A percentile compares a stretch with the other conserved stretches of the same genome.
phyloP scores from a whole-genome alignment of 1,140 invertebrate genomes.

The Lepidurus arcticus region DNA sequence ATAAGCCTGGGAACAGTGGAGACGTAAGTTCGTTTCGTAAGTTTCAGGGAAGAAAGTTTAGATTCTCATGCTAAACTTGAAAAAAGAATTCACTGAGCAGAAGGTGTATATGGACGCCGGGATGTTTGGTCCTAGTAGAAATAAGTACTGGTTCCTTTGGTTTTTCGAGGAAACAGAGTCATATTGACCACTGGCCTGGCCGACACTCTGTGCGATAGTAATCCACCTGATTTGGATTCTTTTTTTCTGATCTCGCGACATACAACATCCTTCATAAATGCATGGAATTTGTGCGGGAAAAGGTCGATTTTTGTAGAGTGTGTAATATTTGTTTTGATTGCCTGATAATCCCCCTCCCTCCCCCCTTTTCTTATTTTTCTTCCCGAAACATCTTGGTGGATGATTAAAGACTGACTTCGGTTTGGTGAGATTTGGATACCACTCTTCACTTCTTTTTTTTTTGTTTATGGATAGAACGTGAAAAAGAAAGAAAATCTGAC shows the following conservation, averaged over 20 bases:
- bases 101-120: background rate
- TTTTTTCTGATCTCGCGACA: conserved; percentile 3
- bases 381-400: background rate
- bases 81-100: background rate
- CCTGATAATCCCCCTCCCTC: background rate
- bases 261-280: background rate
- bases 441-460: background rate
- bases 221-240: background rate
- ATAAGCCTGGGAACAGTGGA: background rate
- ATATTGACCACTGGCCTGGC: no score
- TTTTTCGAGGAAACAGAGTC: no score
- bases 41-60: background rate
- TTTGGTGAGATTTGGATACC: background rate
- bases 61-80: background rate
- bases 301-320: no score
- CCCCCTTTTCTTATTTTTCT: background rate
- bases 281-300: background rate
- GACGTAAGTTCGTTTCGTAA: background rate
- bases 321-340: background rate
- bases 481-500: background rate
- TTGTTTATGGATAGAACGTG: background rate
- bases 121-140: background rate
- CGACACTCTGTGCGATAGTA: no score
- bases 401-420: background rate
- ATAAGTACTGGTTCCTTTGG: background rate